A percentile compares a stretch with the other conserved stretches of the same genome.
phyloP scores from a whole-genome alignment of 2,888 invertebrate genomes.

The Ennomos fuscantarius region DNA sequence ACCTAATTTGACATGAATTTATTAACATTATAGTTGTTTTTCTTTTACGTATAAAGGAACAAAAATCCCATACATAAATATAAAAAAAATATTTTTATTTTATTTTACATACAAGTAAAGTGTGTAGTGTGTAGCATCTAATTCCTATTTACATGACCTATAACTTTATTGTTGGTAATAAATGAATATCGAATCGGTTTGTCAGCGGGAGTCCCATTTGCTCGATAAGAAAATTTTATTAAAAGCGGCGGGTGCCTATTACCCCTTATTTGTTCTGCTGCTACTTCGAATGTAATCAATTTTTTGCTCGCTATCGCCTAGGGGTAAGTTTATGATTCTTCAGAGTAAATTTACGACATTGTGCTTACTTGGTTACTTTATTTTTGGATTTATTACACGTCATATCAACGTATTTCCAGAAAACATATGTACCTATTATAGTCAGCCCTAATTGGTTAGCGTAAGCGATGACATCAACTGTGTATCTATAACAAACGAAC shows the following conservation, averaged over 20 bases:
- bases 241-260: conserved; percentile 52
- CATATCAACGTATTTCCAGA: conserved; percentile 16
- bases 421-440: conserved; percentile 1
- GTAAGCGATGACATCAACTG: conserved; percentile 17
- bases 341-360: conserved; percentile 31
- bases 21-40: conserved; percentile 4
- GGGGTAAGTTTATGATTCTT: conserved; percentile 32
- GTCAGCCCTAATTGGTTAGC: conserved; percentile 9
- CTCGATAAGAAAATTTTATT: conserved; percentile 65
- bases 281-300: conserved; percentile 49
- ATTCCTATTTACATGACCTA: no score
- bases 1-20: no score
- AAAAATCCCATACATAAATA: no score
- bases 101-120: no score
- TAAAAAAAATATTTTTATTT: no score
- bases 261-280: conserved; percentile 52
- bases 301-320: conserved; percentile 39
- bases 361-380: conserved; percentile 27
- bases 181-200: conserved; percentile 65
- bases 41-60: no score
- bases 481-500: no score
- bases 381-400: conserved; percentile 10
- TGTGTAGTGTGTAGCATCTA: no score
- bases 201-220: conserved; percentile 63
- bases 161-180: no score